A percentile compares a stretch with the other conserved stretches of the same genome.
phyloP scores from a whole-genome alignment of 2,113 vertebrate genomes.

The Cheilinus undulatus region DNA sequence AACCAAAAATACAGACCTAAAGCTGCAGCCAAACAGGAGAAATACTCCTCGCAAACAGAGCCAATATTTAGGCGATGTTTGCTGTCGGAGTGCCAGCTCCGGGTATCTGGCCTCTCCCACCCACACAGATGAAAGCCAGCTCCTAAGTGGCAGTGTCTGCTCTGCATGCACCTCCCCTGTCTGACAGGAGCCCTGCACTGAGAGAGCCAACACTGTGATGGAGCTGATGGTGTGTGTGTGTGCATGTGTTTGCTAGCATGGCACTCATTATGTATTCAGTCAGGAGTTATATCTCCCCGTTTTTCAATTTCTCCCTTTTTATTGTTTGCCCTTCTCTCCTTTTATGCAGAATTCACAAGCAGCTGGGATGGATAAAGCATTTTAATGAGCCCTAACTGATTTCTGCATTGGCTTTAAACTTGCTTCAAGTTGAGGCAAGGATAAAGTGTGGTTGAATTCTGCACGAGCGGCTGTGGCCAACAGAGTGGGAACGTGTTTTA shows the following conservation, averaged over 20 bases:
- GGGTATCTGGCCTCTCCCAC: conserved; percentile 72
- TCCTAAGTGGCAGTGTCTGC: conserved; percentile 73
- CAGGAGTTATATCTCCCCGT: conserved; percentile 67
- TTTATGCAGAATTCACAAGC: conserved; percentile 66
- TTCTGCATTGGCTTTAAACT: conserved; percentile 60
- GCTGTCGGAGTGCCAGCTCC: conserved; percentile 38
- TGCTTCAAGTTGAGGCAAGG: conserved; percentile 42
- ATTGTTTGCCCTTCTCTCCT: conserved; percentile 57
- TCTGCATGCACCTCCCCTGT: conserved; percentile 66
- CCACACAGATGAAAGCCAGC: conserved; percentile 79
- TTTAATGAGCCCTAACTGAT: conserved; percentile 68
- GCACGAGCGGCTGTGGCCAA: conserved; percentile 42
- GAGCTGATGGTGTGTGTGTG: conserved; percentile 32
- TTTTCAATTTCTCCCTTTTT: conserved; percentile 71
- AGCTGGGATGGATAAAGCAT: conserved; percentile 64
- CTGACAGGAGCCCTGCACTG: conserved; percentile 52
- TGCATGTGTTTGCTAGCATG: conserved; percentile 59
- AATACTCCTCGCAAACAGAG: conserved; percentile 28
- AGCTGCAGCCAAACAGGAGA: conserved; percentile 44
- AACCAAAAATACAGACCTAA: conserved; percentile 48
- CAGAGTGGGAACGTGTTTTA: conserved; percentile 41
- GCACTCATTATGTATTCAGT: conserved; percentile 54
- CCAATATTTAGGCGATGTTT: conserved; percentile 52
- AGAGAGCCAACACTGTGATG: conserved; percentile 29
- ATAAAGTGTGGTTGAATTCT: conserved; percentile 56